Conservation (phyloP, 2,888 invertebrate species). For the Morpho helenor region DNA sequence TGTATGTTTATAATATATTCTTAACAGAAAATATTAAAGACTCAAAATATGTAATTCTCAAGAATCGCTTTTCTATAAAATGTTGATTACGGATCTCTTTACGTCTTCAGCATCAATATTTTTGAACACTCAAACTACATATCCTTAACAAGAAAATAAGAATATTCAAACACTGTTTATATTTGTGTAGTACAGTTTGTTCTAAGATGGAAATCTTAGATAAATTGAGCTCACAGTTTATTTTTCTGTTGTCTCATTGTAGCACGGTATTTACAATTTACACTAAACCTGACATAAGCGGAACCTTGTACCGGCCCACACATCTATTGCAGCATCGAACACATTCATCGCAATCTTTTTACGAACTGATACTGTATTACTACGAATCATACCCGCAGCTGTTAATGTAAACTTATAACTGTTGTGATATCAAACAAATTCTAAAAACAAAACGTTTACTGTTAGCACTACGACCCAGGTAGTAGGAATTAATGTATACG, state of each 20-base stretch:
- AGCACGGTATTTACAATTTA: not conserved
- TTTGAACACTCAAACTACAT: too few relatives aligned
- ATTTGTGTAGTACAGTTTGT: too few relatives aligned
- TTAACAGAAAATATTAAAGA: too few relatives aligned
- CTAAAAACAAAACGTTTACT: constrained; percentile 25
- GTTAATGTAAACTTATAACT: constrained; percentile 29
- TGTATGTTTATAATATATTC: too few relatives aligned
- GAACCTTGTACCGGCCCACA: constrained; percentile 15
- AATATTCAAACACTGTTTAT: too few relatives aligned
- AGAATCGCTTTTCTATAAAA: too few relatives aligned
- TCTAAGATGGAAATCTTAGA: too few relatives aligned
- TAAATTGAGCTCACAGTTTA: too few relatives aligned
- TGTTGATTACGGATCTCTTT: too few relatives aligned
- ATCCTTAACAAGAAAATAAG: too few relatives aligned
- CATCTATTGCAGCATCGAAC: constrained; percentile 14
- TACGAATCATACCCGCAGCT: constrained; percentile 29
- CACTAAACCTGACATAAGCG: not conserved
- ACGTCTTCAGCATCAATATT: too few relatives aligned
- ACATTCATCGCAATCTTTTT: constrained; percentile 22
- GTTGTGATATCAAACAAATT: constrained; percentile 29
- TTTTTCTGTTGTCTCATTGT: not conserved
- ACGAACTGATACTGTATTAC: constrained; percentile 30
- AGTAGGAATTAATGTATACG: constrained; percentile 4
- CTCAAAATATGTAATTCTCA: too few relatives aligned
- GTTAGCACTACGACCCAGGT: constrained; percentile 4